Conservation (phyloP, 1,140 invertebrate genomes). For the Maniola jurtina region DNA sequence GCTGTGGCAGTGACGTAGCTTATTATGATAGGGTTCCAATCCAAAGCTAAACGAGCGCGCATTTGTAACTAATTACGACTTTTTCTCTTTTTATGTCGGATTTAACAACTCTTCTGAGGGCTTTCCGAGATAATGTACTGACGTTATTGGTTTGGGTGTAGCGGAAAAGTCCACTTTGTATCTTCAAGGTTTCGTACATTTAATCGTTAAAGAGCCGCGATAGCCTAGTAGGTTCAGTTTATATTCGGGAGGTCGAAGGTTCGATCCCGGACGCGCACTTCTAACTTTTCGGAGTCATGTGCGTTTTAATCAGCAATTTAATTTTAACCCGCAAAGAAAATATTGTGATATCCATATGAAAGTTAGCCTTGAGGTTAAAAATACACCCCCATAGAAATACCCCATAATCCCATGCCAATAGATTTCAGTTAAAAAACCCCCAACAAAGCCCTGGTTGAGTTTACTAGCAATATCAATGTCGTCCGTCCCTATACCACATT, state of each 20-base stretch:
- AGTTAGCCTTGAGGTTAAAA: neutral
- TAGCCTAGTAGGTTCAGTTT: too few relatives aligned
- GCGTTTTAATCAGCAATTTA: too few relatives aligned
- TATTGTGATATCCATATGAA: too few relatives aligned
- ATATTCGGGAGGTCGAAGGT: too few relatives aligned
- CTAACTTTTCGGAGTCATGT: too few relatives aligned
- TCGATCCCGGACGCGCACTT: too few relatives aligned
- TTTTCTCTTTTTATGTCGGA: constrained; percentile 31
- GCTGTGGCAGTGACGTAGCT: constrained; percentile 8
- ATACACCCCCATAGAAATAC: neutral
- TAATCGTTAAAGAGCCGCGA: neutral
- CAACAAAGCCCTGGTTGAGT: constrained; percentile 15
- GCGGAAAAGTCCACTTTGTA: constrained; percentile 14
- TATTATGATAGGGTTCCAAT: constrained; percentile 26
- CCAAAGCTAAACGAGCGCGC: constrained; percentile 20
- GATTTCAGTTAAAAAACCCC: constrained; percentile 4
- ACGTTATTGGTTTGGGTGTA: constrained; percentile 29
- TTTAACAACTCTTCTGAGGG: constrained; percentile 31
- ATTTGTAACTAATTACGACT: constrained; percentile 32
- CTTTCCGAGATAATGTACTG: constrained; percentile 34
- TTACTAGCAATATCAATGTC: constrained; percentile 26
- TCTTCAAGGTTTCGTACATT: neutral
- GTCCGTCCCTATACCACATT: constrained; percentile 21
- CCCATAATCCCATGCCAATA: constrained; percentile 1
- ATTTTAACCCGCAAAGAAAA: too few relatives aligned